Evolutionary conservation across 23 tunicate species (phyloP).

Genomic region (Ciona savignyi): DNA sequence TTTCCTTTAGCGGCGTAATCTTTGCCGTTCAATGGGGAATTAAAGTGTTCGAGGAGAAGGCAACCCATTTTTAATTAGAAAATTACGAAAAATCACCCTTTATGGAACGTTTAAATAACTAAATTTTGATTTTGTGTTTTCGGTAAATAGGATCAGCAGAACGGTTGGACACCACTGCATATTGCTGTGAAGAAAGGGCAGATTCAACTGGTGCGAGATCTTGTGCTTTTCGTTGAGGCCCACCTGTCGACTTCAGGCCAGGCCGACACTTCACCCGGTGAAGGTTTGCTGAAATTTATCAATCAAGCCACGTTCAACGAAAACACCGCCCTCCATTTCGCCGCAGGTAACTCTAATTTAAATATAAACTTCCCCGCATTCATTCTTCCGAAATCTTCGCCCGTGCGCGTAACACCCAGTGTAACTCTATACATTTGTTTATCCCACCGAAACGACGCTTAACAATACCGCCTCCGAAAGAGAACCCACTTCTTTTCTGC

Average conservation of each 20-base stretch:
- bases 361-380: too few species aligned
- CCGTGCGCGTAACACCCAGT: too few species aligned
- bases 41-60: too few species aligned
- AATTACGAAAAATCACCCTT: too few species aligned
- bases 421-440: too few species aligned
- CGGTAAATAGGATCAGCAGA: neutral
- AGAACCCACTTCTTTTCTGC: too few species aligned
- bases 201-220: neutral
- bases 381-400: too few species aligned
- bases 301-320: slow-evolving; percentile 1
- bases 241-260: neutral
- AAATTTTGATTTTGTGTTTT: neutral
- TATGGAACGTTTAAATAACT: too few species aligned
- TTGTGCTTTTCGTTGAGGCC: neutral
- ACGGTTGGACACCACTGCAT: slow-evolving; percentile 4
- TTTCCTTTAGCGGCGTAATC: neutral
- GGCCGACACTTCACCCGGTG: neutral
- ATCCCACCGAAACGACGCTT: too few species aligned
- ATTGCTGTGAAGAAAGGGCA: slow-evolving; percentile 2
- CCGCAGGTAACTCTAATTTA: slow-evolving; percentile 8
- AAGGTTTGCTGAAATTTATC: neutral
- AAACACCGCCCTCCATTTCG: slow-evolving; percentile 2
- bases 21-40: too few species aligned
- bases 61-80: too few species aligned
- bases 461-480: too few species aligned